phyloP scores from a whole-genome alignment of 2,888 invertebrate species.

The Callosobruchus maculatus region DNA sequence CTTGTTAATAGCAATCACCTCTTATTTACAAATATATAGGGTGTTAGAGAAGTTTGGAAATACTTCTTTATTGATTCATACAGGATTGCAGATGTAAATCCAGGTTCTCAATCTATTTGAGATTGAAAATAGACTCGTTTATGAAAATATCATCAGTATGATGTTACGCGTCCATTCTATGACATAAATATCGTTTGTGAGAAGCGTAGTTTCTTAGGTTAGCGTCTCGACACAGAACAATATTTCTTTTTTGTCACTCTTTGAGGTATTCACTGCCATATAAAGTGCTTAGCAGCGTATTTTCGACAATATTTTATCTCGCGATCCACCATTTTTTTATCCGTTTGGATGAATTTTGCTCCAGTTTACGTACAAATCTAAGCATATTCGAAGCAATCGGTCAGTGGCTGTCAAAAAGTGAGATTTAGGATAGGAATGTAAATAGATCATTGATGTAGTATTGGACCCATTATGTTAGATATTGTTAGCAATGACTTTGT shows the following conservation, averaged over 20 bases:
- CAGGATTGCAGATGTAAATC: too few relatives aligned
- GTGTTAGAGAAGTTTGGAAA: too few relatives aligned
- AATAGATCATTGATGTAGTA: not conserved
- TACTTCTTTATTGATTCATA: too few relatives aligned
- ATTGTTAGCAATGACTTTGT: too few relatives aligned
- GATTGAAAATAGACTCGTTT: too few relatives aligned
- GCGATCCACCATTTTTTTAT: not conserved
- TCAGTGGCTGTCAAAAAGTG: not conserved
- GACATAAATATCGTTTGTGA: too few relatives aligned
- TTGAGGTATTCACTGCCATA: slow-evolving; percentile 21
- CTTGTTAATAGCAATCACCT: too few relatives aligned
- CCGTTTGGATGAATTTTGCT: not conserved
- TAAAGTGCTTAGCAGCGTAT: slow-evolving; percentile 19
- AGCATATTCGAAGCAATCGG: not conserved
- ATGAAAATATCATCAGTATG: too few relatives aligned
- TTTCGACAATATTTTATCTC: slow-evolving; percentile 20
- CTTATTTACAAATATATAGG: too few relatives aligned
- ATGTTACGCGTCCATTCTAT: too few relatives aligned
- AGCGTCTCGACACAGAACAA: too few relatives aligned
- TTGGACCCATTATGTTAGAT: not conserved
- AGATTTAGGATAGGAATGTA: not conserved
- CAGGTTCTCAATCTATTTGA: too few relatives aligned
- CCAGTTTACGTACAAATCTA: not conserved
- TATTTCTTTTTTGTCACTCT: slow-evolving; percentile 8
- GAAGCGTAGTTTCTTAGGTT: slow-evolving; percentile 9